Conservation (phyloP, 2,797 vertebrate genomes). For the Dendrocincla fuliginosa region DNA sequence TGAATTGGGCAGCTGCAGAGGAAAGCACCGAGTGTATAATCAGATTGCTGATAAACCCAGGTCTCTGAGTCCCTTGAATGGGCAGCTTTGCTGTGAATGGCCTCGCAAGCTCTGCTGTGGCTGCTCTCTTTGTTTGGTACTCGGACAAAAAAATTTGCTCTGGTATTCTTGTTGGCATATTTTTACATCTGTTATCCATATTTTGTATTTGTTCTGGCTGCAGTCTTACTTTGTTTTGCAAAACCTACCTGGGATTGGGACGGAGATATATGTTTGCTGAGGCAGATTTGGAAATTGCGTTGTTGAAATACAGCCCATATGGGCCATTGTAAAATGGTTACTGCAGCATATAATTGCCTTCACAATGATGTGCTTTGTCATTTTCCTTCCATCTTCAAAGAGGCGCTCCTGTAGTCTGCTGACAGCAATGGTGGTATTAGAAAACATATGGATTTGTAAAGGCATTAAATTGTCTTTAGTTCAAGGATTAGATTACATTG, state of each 20-base stretch:
- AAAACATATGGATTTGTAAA: constrained; percentile 74
- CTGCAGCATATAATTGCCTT: constrained; percentile 81
- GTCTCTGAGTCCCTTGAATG: constrained; percentile 25
- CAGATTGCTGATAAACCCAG: constrained; percentile 43
- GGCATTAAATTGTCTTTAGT: constrained; percentile 71
- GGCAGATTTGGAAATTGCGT: constrained; percentile 81
- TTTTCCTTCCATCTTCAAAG: constrained; percentile 75
- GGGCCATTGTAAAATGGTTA: constrained; percentile 75
- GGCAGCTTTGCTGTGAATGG: constrained; percentile 42
- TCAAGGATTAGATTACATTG: constrained; percentile 69
- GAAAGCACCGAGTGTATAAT: constrained; percentile 13
- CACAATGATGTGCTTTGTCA: constrained; percentile 80
- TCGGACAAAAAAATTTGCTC: constrained; percentile 14
- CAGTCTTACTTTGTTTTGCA: constrained; percentile 60
- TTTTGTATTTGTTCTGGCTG: constrained; percentile 60
- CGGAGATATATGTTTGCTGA: constrained; percentile 73
- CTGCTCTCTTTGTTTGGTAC: constrained; percentile 40
- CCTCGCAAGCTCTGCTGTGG: constrained; percentile 15
- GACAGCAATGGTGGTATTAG: constrained; percentile 75
- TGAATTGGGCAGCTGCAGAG: constrained; percentile 25
- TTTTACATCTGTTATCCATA: constrained; percentile 64
- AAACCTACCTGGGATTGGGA: constrained; percentile 71
- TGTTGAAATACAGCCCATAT: constrained; percentile 80
- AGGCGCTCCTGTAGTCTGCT: constrained; percentile 74
- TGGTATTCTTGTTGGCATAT: constrained; percentile 42